Conservation (phyloP, 2,113 vertebrate species). For the Osmerus eperlanus region DNA sequence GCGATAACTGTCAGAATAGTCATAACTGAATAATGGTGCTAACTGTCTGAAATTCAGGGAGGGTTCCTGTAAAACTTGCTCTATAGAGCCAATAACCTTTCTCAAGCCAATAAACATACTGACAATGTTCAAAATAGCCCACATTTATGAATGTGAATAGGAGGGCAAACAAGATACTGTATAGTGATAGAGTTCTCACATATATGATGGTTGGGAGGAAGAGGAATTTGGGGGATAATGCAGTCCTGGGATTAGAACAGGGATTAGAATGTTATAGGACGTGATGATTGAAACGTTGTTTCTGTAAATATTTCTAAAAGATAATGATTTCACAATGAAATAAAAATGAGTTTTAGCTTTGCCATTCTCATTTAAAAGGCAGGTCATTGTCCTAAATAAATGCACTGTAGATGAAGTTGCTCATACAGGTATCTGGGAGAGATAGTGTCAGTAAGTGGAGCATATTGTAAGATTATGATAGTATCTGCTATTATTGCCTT, state of each 20-base stretch:
- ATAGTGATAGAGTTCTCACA: neutral
- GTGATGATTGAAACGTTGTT: slow-evolving; percentile 27
- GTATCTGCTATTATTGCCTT: slow-evolving; percentile 78
- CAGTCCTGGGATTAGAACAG: slow-evolving; percentile 37
- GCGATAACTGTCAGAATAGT: neutral
- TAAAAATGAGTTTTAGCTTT: neutral
- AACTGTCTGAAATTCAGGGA: too few species aligned
- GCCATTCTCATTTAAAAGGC: neutral
- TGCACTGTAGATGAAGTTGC: neutral
- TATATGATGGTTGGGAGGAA: slow-evolving; percentile 13
- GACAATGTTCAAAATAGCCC: neutral
- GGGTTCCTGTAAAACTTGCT: too few species aligned
- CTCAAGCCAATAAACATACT: neutral
- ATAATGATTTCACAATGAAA: slow-evolving; percentile 5
- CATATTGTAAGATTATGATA: slow-evolving; percentile 67
- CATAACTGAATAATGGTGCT: neutral
- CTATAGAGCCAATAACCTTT: too few species aligned
- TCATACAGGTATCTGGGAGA: slow-evolving; percentile 30
- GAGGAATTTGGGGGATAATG: slow-evolving; percentile 31
- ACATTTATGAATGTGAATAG: neutral
- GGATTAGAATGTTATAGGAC: slow-evolving; percentile 52
- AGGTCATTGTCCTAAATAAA: neutral
- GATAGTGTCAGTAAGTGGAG: slow-evolving; percentile 56
- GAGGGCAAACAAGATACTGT: too few species aligned
- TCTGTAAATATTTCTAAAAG: slow-evolving; percentile 28